Evolutionary conservation across 1,140 invertebrate genomes (phyloP), one percentile per base, ranked within the genome.

Genomic region (Olivierus martensii): DNA sequence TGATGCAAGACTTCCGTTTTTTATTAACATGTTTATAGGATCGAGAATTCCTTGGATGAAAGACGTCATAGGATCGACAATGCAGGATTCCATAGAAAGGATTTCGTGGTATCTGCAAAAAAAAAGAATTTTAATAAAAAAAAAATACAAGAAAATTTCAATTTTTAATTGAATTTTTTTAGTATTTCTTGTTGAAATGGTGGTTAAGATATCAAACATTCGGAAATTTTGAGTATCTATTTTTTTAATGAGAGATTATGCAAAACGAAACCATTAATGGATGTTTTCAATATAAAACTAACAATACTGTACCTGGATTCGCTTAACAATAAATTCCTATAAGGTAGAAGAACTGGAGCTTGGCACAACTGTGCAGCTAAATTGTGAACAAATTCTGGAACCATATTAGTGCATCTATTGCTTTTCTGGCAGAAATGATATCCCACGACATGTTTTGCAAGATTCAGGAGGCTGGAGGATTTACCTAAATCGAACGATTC

Each of bases 381-480:
- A 1, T 88, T 93, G 68, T 94, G 89, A 11, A 95, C 83, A 64
- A 94, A 88, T 67, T 95, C 89, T 34, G 90, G 85, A 46, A 94
- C 87, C 59, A 90, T 74, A 67, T 89, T 94, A 5, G 90, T 94
- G 59, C 79, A 80, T 67, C 88, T 90, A 65, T 93, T 90, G 65
- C 94, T 90, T 1, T 87, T 83, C 76, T 84, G 71, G 66, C 90
- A 94, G 63, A 94, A 92, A 67, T 95, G 90, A 70, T 91, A 94
- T 28, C 86, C 89, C 7, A 94, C 88, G 28, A 96, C 81, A 66
- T 84, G 80, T 2, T 81, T 81, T 4, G 87, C 84, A 38, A 94
- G 65, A 6, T 28, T 28, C 9, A 28, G 28, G 9, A 28, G 28
- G 28, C 28, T 6, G 2, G 28, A 28, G 9, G 9, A 6, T 6